phyloP scores from a whole-genome alignment of 2,888 invertebrate species.

The Lycophotia porphyrea region DNA sequence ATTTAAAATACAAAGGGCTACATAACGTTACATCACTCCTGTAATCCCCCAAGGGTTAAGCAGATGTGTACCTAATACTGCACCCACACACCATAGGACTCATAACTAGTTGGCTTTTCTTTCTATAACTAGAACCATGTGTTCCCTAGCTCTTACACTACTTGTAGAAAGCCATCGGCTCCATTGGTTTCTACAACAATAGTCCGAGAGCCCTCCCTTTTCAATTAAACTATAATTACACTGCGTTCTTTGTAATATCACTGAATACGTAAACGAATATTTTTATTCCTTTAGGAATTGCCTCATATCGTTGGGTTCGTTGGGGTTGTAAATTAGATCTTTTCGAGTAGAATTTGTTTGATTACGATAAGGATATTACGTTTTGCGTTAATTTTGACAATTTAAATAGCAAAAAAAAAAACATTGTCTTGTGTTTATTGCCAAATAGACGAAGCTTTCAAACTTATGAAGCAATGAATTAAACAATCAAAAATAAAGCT shows the following conservation, averaged over 20 bases:
- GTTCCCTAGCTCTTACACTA: conserved; percentile 21
- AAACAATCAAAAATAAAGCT: neutral
- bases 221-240: conserved; percentile 16
- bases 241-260: conserved; percentile 1
- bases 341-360: conserved; percentile 6
- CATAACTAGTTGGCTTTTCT: neutral
- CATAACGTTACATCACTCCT: neutral
- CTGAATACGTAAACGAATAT: conserved; percentile 19
- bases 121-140: neutral
- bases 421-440: neutral
- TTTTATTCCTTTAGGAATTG: neutral
- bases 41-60: neutral
- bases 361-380: neutral
- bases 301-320: neutral
- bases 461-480: neutral
- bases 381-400: conserved; percentile 6
- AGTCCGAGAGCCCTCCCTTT: neutral
- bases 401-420: neutral
- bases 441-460: no score
- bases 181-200: conserved; percentile 12
- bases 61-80: neutral
- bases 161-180: conserved; percentile 11
- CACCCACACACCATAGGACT: neutral
- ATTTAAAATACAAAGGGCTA: neutral
- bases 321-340: conserved; percentile 23